phyloP scores from a whole-genome alignment of 1,140 invertebrate genomes.

The Neotoxoptera formosana region DNA sequence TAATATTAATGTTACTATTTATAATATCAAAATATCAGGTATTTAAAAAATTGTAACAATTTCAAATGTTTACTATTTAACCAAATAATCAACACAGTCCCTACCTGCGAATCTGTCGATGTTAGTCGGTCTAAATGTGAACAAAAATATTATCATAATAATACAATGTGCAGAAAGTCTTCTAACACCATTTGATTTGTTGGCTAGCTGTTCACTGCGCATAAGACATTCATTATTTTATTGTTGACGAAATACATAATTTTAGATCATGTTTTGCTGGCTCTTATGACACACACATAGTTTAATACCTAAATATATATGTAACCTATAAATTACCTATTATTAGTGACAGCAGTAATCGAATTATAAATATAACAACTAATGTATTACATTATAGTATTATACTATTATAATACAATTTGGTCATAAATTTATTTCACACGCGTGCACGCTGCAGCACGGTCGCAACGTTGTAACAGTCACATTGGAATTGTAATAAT shows the following conservation, averaged over 20 bases:
- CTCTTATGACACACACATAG: neutral
- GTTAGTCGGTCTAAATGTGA: neutral
- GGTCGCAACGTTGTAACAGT: neutral
- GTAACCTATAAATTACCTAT: neutral
- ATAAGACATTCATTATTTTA: neutral
- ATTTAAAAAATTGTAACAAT: neutral
- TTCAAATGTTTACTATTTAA: neutral
- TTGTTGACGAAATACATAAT: neutral
- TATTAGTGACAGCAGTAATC: neutral
- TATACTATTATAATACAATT: neutral
- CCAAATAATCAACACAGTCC: neutral
- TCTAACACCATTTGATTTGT: neutral
- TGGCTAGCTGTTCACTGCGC: neutral
- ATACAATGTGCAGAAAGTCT: neutral
- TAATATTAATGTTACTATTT: neutral
- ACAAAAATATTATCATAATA: neutral
- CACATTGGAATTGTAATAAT: neutral
- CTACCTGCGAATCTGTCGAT: neutral
- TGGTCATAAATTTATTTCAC: neutral
- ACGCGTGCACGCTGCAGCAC: neutral
- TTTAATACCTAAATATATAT: neutral
- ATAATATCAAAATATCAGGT: neutral
- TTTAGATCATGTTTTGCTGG: neutral
- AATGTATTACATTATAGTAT: no score
- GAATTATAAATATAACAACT: neutral